Base-by-base conservation (phyloP, 1,140 invertebrate genomes). In the Dendroctonus valens region DNA sequence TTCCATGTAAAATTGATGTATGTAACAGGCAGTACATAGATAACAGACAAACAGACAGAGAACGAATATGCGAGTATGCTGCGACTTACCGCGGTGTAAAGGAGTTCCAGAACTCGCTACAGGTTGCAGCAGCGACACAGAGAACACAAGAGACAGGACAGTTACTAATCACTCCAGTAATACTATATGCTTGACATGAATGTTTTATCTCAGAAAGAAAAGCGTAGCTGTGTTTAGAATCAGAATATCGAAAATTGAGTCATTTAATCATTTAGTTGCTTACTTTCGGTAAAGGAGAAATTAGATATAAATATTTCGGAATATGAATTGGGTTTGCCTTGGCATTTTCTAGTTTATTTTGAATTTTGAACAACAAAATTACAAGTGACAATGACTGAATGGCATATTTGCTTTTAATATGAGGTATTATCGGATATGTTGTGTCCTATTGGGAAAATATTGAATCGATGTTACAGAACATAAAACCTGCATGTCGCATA, bases 21-120 rank as follows among this genome's bases (percentile, higher is more conserved):
- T 62, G 53, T 69, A 70, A 75, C 77, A 77, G 77, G 76, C 77
- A 72, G 75, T 76, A 78, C 75, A 77, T 73, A 73, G 74, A 75
- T 72, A 75, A 77, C 74, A 72, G 71, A 76, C 74, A 75, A 70
- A 74, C 73, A 75, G 73, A 76, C 72, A 75, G 70, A 75, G 68
- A 74, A 74, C 75, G 71, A 76, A 76, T 72, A 76, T 73, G 74
- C 76, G 77, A 74, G 71, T 74, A 78, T 78, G 86, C 86, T 87
- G 86, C 86, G 87, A 93, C 92, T 94, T 94, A 94, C 92, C 92
- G 90, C 89, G 91, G 91, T 89, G 89, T 91, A 91, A 94, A 94
- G 87, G 90, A 93, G 89, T 90, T 93, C 92, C 92, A 94, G 91
- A 93, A 94, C 89, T 91, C 90, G 91, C 92, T 94, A 92, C 83